Evolutionary conservation across 2,113 vertebrate species (phyloP).

Genomic region (Stegostoma tigrinum): DNA sequence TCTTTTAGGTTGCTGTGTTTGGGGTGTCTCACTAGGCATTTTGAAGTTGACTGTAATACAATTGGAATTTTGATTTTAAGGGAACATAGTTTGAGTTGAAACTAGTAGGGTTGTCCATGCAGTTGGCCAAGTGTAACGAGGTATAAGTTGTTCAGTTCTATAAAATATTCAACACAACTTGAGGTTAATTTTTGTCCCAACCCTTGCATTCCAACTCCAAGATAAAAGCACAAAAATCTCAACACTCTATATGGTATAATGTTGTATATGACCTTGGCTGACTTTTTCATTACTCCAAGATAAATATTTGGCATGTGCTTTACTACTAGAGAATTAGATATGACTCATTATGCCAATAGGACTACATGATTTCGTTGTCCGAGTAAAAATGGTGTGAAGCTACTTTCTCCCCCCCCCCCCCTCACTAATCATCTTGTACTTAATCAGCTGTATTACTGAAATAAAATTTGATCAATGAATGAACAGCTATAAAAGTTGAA

Average conservation of each 20-base stretch:
- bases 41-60: background rate
- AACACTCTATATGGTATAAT: background rate
- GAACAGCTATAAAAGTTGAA: slow-evolving; percentile 57
- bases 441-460: slow-evolving; percentile 51
- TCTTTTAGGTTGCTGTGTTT: background rate
- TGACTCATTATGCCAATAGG: slow-evolving; percentile 4
- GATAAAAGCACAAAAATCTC: slow-evolving; percentile 13
- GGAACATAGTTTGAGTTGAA: background rate
- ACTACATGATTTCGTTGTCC: slow-evolving; percentile 51
- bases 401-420: slow-evolving; percentile 39
- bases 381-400: slow-evolving; percentile 50
- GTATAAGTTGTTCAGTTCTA: background rate
- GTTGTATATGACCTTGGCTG: background rate
- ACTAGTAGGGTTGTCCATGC: background rate
- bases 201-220: background rate
- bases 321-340: background rate
- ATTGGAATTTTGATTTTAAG: too few relatives aligned
- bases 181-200: background rate
- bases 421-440: slow-evolving; percentile 55
- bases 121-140: background rate
- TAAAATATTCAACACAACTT: background rate
- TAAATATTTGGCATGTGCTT: slow-evolving; percentile 27
- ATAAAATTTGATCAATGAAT: slow-evolving; percentile 48
- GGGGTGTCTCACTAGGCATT: background rate
- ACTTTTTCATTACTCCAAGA: background rate